Evolutionary conservation across 2,113 vertebrate genomes (phyloP).

Genomic region (Planiliza haematocheilus): DNA sequence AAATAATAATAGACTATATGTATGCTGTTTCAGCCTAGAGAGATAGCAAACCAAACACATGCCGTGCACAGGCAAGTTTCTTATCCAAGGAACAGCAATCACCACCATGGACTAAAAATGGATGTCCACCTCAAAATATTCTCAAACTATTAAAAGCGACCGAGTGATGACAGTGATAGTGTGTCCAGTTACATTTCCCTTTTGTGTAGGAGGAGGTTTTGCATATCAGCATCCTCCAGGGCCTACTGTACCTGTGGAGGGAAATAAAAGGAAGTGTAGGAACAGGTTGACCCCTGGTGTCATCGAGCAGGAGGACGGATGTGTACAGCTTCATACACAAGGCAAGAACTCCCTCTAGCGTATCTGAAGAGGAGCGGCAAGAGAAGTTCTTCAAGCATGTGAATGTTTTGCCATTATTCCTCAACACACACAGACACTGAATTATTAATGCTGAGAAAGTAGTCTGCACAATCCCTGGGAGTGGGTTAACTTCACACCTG

Average conservation of each 20-base stretch:
- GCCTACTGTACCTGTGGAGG: not conserved
- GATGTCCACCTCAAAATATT: not conserved
- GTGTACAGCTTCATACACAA: not conserved
- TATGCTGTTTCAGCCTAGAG: no score
- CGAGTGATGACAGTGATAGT: conserved; percentile 32
- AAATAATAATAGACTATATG: no score
- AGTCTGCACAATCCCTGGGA: not conserved
- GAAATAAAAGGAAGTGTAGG: not conserved
- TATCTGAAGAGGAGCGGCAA: not conserved
- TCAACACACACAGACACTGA: not conserved
- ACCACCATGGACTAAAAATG: conserved; percentile 20
- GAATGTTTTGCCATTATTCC: not conserved
- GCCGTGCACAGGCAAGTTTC: not conserved
- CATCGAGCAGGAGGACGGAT: not conserved
- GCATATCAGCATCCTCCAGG: not conserved
- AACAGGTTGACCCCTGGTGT: conserved; percentile 51
- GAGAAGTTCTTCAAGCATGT: not conserved
- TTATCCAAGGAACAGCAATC: conserved; percentile 21
- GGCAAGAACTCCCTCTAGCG: conserved; percentile 46
- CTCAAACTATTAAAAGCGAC: conserved; percentile 36
- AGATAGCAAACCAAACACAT: not conserved
- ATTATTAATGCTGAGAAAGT: not conserved
- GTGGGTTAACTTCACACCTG: no score
- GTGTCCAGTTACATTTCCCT: conserved; percentile 10
- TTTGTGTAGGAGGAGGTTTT: not conserved